phyloP scores from a whole-genome alignment of 2,113 vertebrate genomes.

The Conger conger region DNA sequence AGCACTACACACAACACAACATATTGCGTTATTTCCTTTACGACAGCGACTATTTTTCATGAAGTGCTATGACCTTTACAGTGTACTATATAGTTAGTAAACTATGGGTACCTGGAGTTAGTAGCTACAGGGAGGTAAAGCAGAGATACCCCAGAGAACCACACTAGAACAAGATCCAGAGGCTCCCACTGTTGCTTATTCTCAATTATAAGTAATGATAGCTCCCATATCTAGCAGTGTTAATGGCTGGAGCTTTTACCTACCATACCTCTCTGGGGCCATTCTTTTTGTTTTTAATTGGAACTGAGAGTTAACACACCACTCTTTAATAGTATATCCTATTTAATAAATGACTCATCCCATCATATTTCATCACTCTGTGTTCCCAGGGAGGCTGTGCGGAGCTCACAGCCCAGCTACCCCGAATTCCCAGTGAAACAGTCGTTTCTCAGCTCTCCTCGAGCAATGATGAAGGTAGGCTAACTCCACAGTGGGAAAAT shows the following conservation, averaged over 20 bases:
- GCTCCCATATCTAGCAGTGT: neutral
- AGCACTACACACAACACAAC: no score
- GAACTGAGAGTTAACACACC: constrained; percentile 1
- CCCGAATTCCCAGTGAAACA: neutral
- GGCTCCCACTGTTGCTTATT: neutral
- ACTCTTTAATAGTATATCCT: neutral
- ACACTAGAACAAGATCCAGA: neutral
- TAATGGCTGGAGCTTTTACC: neutral
- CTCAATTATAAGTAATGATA: neutral
- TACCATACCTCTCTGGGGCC: neutral
- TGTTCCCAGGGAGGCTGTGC: neutral
- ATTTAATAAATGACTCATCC: neutral
- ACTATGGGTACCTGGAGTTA: no score
- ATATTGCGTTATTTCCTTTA: no score
- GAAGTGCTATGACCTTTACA: no score
- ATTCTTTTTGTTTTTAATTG: neutral
- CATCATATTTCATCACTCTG: neutral
- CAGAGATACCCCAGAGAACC: neutral
- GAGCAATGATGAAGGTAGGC: neutral
- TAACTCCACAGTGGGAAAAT: neutral
- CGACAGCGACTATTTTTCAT: no score
- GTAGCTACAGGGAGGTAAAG: no score
- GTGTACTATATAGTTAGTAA: no score
- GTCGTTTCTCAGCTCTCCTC: neutral
- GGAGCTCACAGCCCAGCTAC: neutral